These are phyloP conservation scores for Scophthalmus maximus DNA, from an alignment of 2,113 vertebrate species.

Conservation along the genomic window DNA sequence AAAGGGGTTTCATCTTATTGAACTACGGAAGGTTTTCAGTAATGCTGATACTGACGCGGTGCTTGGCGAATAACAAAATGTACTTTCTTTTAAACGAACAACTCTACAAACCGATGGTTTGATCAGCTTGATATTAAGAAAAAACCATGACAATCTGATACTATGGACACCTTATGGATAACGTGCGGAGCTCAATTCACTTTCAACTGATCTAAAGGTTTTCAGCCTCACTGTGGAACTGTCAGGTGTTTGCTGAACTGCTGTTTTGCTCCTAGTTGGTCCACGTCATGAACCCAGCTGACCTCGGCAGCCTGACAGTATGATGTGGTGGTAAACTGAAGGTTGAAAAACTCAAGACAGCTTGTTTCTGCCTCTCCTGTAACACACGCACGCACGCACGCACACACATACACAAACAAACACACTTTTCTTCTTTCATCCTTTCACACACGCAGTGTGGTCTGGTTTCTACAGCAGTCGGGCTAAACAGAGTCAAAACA, in stretches of 20 bases:
- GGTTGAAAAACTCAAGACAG: constrained; percentile 23
- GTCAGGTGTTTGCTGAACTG: neutral
- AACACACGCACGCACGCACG: constrained; percentile 14
- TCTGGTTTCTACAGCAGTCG: constrained; percentile 11
- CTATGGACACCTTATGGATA: neutral
- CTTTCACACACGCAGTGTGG: too few relatives aligned
- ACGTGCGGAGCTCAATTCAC: neutral
- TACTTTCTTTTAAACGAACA: neutral
- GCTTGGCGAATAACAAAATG: too few relatives aligned
- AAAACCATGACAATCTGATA: neutral
- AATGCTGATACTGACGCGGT: too few relatives aligned
- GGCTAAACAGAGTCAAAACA: constrained; percentile 41
- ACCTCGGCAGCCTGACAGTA: constrained; percentile 32
- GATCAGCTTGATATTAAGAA: neutral
- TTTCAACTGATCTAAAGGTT: neutral
- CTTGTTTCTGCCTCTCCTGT: too few relatives aligned
- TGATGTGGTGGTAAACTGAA: constrained; percentile 31
- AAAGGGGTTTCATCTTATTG: neutral
- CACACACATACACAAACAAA: neutral
- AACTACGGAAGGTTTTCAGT: too few relatives aligned
- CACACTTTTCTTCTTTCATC: too few relatives aligned
- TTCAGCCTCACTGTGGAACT: neutral
- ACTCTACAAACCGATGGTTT: neutral
- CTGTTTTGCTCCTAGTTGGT: neutral
- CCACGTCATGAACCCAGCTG: constrained; percentile 32